Base-by-base conservation (phyloP, 1,140 invertebrate genomes). In the Macrocentrus cingulum region DNA sequence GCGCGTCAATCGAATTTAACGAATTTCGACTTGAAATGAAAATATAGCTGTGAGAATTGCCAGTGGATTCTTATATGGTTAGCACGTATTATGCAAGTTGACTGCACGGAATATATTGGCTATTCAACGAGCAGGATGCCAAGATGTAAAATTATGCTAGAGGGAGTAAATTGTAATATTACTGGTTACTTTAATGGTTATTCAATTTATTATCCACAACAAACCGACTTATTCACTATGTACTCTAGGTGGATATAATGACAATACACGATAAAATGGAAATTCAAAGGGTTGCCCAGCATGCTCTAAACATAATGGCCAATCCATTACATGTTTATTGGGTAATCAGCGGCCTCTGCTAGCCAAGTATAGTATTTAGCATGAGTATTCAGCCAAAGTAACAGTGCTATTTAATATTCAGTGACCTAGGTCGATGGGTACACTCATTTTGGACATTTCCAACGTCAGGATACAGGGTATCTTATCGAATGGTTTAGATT, bases 301-400 rank as follows among this genome's bases (percentile, higher is more conserved):
- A 29, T 25, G 46, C 46, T 4, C 42, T 16, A 46, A 22, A 15
- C 13, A 42, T 56, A 54, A 52, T 51, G 59, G 42, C 42, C 56
- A 44, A 64, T 61, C 56, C 56, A 64, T 64, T 61, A 61, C 50
- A 56, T 45, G 45, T 41, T 56, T 59, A 61, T 61, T 64, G 53
- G 49, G 52, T 64, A 55, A 59, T 61, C 59, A 64, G 56, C 44
- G 52, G 59, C 41, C 19, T 39, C 19, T 20, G 36, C 16, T 22
- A 53, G 42, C 39, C 56, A 32, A 19, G 51, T 37, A n/a, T n/a
- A 60, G 49, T 60, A 63, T 63, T 63, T 56, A 58, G 45, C 58
- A 23, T 55, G 51, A 22, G 37, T 60, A 56, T 56, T 22, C 42
- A 44, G 25, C 49, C 56, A 45, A 52, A 56, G 59, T 63, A 60